Evolutionary conservation across 2,113 vertebrate genomes (phyloP).

Genomic region (Hepsetus odoe): DNA sequence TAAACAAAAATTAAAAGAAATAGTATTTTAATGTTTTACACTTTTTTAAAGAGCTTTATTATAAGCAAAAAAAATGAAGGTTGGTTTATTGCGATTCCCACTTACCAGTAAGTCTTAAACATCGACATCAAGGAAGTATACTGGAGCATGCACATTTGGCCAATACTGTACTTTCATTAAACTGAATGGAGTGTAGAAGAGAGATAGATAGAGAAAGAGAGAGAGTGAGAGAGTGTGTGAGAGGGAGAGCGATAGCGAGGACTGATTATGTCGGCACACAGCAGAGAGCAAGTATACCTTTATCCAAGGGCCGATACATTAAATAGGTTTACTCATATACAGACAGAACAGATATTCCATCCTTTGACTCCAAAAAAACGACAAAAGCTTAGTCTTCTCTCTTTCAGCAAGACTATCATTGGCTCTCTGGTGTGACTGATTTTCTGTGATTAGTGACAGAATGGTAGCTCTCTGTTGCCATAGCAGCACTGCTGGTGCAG

Average conservation of each 20-base stretch:
- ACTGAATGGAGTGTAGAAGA: not conserved
- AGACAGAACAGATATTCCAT: not conserved
- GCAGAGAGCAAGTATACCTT: not conserved
- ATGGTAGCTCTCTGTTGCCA: constrained; percentile 63
- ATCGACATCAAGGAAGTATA: not conserved
- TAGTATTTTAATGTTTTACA: too few species aligned
- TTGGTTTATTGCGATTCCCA: not conserved
- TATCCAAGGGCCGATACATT: not conserved
- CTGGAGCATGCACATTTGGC: not conserved
- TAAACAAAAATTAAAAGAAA: too few species aligned
- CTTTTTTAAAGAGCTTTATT: not conserved
- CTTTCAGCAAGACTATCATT: not conserved
- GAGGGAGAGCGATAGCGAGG: not conserved
- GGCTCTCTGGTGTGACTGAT: not conserved
- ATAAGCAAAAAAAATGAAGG: not conserved
- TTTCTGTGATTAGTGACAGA: constrained; percentile 22
- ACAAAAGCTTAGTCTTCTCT: not conserved
- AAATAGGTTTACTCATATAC: not conserved
- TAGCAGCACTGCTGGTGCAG: constrained; percentile 61
- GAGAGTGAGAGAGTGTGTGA: not conserved
- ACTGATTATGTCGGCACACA: not conserved
- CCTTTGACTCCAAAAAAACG: not conserved
- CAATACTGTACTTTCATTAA: constrained; percentile 7
- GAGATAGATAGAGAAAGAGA: not conserved
- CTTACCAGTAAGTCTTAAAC: not conserved